Conservation (phyloP, 2,888 invertebrate genomes). For the Amblyteles armatorius region DNA sequence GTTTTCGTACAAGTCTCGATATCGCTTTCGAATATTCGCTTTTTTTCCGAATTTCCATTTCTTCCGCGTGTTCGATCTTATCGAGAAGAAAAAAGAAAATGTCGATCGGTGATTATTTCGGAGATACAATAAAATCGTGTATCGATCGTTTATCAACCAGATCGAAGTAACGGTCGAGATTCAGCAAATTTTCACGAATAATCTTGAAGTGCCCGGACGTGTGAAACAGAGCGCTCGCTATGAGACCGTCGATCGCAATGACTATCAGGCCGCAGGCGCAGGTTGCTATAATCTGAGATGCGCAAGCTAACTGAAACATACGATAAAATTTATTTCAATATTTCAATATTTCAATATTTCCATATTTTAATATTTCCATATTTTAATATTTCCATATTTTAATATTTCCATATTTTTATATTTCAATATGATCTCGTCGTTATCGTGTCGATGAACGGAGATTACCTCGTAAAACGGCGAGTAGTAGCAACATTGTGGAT, state of each 20-base stretch:
- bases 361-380: no score
- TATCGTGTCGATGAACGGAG: no score
- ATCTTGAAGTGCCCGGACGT: slow-evolving; percentile 77
- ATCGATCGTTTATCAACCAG: slow-evolving; percentile 24
- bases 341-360: not conserved
- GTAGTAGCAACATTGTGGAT: slow-evolving; percentile 73
- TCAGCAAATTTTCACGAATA: slow-evolving; percentile 70
- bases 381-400: not conserved
- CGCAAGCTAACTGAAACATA: slow-evolving; percentile 70
- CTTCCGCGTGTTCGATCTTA: slow-evolving; percentile 15
- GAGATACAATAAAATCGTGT: not conserved
- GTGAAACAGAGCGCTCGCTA: slow-evolving; percentile 77
- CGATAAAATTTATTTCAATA: slow-evolving; percentile 12
- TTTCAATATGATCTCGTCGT: no score
- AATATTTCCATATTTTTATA: no score
- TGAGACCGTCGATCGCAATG: slow-evolving; percentile 75
- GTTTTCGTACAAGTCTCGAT: slow-evolving; percentile 32
- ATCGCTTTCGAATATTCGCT: slow-evolving; percentile 10
- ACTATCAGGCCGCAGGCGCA: slow-evolving; percentile 73
- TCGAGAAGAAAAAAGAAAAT: slow-evolving; percentile 11
- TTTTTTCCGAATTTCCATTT: not conserved
- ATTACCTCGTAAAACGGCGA: slow-evolving; percentile 76
- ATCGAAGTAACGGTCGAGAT: slow-evolving; percentile 52
- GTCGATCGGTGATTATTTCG: not conserved
- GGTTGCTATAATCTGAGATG: slow-evolving; percentile 76